Evolutionary conservation across 64 coral and sea anemone genomes (phyloP), one percentile per base, ranked within the genome.

Genomic region (Actinia equina): DNA sequence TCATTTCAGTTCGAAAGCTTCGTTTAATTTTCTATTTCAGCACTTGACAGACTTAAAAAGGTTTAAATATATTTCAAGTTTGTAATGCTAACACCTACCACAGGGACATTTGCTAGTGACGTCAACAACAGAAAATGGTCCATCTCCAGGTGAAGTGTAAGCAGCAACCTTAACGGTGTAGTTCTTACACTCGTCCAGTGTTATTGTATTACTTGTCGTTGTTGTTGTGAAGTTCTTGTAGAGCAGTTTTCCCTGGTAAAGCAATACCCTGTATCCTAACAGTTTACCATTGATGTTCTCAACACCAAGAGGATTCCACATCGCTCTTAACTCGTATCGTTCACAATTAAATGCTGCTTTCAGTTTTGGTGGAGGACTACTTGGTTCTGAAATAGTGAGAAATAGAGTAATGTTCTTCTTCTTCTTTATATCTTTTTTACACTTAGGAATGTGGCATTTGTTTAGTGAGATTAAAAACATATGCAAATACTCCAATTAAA

Each of bases 151-250:
- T 23, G 53, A 45, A 12, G 84, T 86, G 42, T 65, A 65, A 54
- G 84, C 59, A 10, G 84, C 84, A 16, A 70, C 42, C 44, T 5
- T 49, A 25, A 86, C 23, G n/a, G 60, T 86, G 18, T 86, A 86
- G 59, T 86, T 86, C 27, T 64, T 86, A 49, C 84, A 86, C 54
- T 84, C 83, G 25, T 84, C 53, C 30, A 84, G 54, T 59, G 52
- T 11, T 43, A 84, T 22, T 65, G 27, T 69, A 11, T 22, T 8
- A 27, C 16, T 69, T 27, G 64, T 18, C 15, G 30, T 70, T 3
- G 30, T 70, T 3, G 45, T 54, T 22, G 84, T 65, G 11, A 49
- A 11, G 43, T 86, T 45, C 43, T 86, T 86, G 67, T 70, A 86
- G 0, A 86, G 30, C 59, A 13, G 9, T 20, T 44, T 27, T 69